Evolutionary conservation across 2,888 invertebrate genomes (phyloP).

Genomic region (Allolobophora icterica): DNA sequence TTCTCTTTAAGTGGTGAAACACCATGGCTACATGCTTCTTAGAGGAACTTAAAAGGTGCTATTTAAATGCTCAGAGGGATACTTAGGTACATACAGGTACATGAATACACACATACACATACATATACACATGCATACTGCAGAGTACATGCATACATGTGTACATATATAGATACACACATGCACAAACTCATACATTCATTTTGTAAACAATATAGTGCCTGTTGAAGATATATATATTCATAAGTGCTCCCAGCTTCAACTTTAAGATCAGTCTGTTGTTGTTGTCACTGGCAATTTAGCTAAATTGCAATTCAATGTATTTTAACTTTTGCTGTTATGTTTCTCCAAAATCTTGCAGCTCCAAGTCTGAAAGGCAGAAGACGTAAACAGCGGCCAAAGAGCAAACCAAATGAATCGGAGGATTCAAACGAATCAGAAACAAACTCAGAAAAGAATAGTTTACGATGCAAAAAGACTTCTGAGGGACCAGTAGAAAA

Average conservation of each 20-base stretch:
- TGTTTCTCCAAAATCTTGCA: slow-evolving; percentile 54
- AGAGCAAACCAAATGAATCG: slow-evolving; percentile 42
- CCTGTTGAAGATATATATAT: not conserved
- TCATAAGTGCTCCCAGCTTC: not conserved
- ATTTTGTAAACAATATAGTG: not conserved
- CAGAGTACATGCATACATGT: not conserved
- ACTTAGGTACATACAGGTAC: not conserved
- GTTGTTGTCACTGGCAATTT: not conserved
- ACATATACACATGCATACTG: no score
- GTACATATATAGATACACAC: not conserved
- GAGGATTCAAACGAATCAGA: slow-evolving; percentile 50
- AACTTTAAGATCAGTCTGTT: not conserved
- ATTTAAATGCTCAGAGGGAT: not conserved
- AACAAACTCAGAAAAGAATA: slow-evolving; percentile 31
- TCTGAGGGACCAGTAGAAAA: not conserved
- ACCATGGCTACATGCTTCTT: not conserved
- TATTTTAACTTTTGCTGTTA: not conserved
- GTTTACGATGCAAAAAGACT: slow-evolving; percentile 2
- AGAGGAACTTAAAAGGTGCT: not conserved
- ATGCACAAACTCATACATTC: not conserved
- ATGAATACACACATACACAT: no score
- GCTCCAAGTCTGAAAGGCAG: slow-evolving; percentile 85
- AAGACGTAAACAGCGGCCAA: slow-evolving; percentile 78
- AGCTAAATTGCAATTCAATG: not conserved
- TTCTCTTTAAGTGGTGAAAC: not conserved